Base-by-base conservation (phyloP, 2,888 invertebrate genomes). In the Caenorhabditis sulstoni region DNA sequence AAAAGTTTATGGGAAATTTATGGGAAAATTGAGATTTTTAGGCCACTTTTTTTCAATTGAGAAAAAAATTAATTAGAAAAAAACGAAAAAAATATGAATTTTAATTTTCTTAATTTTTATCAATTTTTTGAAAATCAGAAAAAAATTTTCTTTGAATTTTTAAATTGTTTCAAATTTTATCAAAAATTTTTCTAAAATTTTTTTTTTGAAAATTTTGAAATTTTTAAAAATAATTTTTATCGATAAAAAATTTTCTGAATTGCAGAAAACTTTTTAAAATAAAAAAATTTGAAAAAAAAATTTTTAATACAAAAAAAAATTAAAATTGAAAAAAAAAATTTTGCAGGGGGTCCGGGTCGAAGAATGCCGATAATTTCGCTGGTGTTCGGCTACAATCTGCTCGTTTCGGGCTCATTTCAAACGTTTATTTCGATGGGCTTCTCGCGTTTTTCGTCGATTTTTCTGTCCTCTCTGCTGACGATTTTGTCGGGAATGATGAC, bases 321-420 rank as follows among this genome's bases (percentile, higher is more conserved):
- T 44, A 18, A 47, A 47, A 47, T 16, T 47, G 7, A 29, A 29
- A 29, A 29, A 29, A 5, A 29, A 29, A 29, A 29, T 29, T 29
- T 29, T 29, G n/a, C n/a, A n/a, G n/a, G n/a, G n/a, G n/a, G n/a
- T n/a, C n/a, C n/a, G n/a, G n/a, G 5, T 45, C n/a, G 16, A 16
- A 62, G 4, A 1, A 67, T 67, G 67, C 67, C 67, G 0, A 50
- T 67, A 1, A 58, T 67, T 20, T 55, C 67, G 4, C 41, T 67
- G n/a, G 67, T 58, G 11, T 18, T 16, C 50, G 67, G 67, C 11
- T 44, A 50, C 41, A 50, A 58, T 12, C 58, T 58, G 37, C 29
- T 67, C 7, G 18, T 50, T 4, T 67, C 58, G 8, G 67, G 67
- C 12, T 67, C 67, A 1, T 58, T 37, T 14, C 58, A 67, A 50